phyloP scores from a whole-genome alignment of 2,113 vertebrate species.

The Euleptes europaea region DNA sequence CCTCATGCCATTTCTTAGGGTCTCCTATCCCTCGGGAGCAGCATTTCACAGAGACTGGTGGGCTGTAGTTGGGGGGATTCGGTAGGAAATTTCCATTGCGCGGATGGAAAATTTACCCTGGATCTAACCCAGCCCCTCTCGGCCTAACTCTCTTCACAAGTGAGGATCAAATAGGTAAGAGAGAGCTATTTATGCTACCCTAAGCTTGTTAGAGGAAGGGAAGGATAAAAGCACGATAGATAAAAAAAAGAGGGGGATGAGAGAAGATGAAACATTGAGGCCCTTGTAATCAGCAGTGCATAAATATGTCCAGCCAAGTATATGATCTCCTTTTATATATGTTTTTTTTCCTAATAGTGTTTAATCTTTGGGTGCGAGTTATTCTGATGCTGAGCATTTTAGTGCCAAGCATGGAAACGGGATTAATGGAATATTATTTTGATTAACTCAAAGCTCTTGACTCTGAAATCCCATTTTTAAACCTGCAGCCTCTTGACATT shows the following conservation, averaged over 20 bases:
- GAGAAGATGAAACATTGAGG: neutral
- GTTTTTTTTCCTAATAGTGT: neutral
- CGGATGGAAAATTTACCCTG: too few species aligned
- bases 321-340: neutral
- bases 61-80: too few species aligned
- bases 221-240: neutral
- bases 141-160: neutral
- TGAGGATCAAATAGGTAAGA: neutral
- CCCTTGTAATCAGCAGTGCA: neutral
- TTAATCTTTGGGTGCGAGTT: neutral
- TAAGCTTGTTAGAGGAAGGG: neutral
- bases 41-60: too few species aligned
- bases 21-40: too few species aligned
- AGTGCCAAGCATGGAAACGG: neutral
- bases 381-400: neutral
- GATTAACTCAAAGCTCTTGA: conserved; percentile 34
- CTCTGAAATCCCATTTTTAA: conserved; percentile 31
- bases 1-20: too few species aligned
- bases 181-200: neutral
- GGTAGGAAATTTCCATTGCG: too few species aligned
- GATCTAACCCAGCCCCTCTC: too few species aligned
- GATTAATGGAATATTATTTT: conserved; percentile 32
- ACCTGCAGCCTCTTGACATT: conserved; percentile 44
- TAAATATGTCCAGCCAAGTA: neutral
- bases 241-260: neutral